Conservation (phyloP, 2,888 invertebrate genomes). For the Drosophila flavopinicola region DNA sequence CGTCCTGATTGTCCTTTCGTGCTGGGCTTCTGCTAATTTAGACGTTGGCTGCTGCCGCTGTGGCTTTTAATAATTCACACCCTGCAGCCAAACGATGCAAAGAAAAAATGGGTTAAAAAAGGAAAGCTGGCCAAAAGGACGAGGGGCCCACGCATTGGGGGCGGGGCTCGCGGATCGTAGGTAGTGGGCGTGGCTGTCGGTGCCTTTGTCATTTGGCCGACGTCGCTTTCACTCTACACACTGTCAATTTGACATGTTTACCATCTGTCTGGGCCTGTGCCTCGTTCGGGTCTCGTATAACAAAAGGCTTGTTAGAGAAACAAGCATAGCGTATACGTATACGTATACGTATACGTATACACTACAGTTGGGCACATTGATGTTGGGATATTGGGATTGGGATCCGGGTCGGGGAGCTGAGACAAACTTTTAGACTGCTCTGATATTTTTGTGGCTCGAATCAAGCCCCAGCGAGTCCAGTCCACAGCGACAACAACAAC, state of each 20-base stretch:
- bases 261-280: slow-evolving; percentile 73
- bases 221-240: slow-evolving; percentile 73
- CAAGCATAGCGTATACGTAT: slow-evolving; percentile 36
- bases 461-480: not conserved
- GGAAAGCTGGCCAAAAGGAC: slow-evolving; percentile 38
- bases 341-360: not conserved
- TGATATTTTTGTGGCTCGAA: slow-evolving; percentile 48
- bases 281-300: slow-evolving; percentile 54
- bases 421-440: slow-evolving; percentile 46
- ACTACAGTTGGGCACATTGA: slow-evolving; percentile 31
- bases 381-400: slow-evolving; percentile 26
- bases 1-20: slow-evolving; percentile 30
- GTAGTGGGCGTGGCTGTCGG: slow-evolving; percentile 40
- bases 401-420: slow-evolving; percentile 25
- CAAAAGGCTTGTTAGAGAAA: slow-evolving; percentile 65
- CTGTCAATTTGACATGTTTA: slow-evolving; percentile 80
- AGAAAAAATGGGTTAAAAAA: slow-evolving; percentile 69
- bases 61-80: slow-evolving; percentile 79
- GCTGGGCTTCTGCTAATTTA: slow-evolving; percentile 66
- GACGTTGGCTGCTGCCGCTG: slow-evolving; percentile 56
- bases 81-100: slow-evolving; percentile 52
- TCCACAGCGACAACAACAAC: slow-evolving; percentile 1
- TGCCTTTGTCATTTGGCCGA: slow-evolving; percentile 67
- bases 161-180: slow-evolving; percentile 1
- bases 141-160: slow-evolving; percentile 18